Base-by-base conservation (phyloP, 2,113 vertebrate species). In the Lepus americanus region DNA sequence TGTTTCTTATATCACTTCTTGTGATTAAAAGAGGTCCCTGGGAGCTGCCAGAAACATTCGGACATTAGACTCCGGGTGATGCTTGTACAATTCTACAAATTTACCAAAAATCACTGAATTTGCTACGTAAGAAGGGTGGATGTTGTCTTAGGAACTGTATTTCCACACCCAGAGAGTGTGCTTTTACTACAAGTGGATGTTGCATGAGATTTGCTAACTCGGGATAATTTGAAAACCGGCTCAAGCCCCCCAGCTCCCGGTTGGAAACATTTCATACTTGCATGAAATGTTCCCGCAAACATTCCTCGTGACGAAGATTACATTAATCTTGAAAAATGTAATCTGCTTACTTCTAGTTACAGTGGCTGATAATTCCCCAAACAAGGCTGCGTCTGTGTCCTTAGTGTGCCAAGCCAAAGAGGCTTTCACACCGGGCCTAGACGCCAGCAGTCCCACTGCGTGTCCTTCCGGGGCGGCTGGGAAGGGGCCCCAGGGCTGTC, bases 321-420 rank as follows among this genome's bases (percentile, higher is more conserved):
- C 86, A 25, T 29, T 94, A 97, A 97, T 95, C 95, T 85, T 85
- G 78, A 83, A 95, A 96, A 95, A 90, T 86, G 51, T 90, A 97
- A 97, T 93, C 97, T 90, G 9, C 96, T 97, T 94, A 96, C 25
- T 93, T 87, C 92, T 92, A 51, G 67, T 73, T 59, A 67, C 0
- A 44, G 81, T 82, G 51, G 87, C 81, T 82, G 82, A 83, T 67
- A 49, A 81, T 90, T 92, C 94, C 92, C 92, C 78, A 78, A 88
- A 53, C 10, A 29, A 80, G 77, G 55, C 55, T 6, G 53, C 7
- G 9, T 29, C 84, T 61, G 77, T 27, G 33, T n/a, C 49, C 64
- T 33, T 91, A 94, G 82, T 94, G 94, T 92, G 82, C 77, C 74
- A 33, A 44, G 85, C 74, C 69, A 51, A 78, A 86, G 79, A 90